A percentile compares a stretch with the other conserved stretches of the same genome.
phyloP scores from a whole-genome alignment of 2,888 invertebrate genomes.

The Merodon equestris region DNA sequence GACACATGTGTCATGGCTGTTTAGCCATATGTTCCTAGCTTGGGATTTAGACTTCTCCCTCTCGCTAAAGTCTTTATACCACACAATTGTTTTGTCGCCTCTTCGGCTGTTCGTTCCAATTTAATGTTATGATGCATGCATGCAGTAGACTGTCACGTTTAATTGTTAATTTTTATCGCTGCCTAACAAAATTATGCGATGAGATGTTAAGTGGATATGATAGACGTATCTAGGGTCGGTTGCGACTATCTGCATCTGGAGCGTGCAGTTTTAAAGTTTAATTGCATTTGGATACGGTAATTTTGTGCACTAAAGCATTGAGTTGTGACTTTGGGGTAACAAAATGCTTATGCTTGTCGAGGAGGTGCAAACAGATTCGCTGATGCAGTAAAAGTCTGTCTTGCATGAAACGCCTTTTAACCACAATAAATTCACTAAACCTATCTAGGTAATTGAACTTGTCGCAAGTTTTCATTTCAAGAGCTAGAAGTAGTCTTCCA shows the following conservation, averaged over 20 bases:
- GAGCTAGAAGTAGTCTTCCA: no score
- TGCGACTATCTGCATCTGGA: slow-evolving; percentile 12
- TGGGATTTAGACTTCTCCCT: background rate
- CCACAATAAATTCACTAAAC: no score
- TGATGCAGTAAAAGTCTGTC: no score
- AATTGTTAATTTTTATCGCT: slow-evolving; percentile 35
- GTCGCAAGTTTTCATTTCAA: no score
- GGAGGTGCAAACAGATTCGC: no score
- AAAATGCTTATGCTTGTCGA: no score
- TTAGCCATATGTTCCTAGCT: no score
- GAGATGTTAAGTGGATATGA: slow-evolving; percentile 22
- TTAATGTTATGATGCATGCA: slow-evolving; percentile 20
- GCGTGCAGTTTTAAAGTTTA: slow-evolving; percentile 29
- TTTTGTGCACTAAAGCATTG: no score
- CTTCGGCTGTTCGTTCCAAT: slow-evolving; percentile 26
- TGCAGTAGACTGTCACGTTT: slow-evolving; percentile 18
- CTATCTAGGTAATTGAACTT: no score
- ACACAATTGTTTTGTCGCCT: background rate
- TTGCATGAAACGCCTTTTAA: no score
- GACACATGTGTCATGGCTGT: slow-evolving; percentile 8
- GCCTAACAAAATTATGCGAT: slow-evolving; percentile 18
- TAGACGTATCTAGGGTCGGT: slow-evolving; percentile 3
- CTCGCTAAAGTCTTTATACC: slow-evolving; percentile 1
- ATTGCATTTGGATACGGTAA: slow-evolving; percentile 18
- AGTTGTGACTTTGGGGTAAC: no score